Conservation (phyloP, 2,113 vertebrate genomes). For the Sebastes fasciatus region DNA sequence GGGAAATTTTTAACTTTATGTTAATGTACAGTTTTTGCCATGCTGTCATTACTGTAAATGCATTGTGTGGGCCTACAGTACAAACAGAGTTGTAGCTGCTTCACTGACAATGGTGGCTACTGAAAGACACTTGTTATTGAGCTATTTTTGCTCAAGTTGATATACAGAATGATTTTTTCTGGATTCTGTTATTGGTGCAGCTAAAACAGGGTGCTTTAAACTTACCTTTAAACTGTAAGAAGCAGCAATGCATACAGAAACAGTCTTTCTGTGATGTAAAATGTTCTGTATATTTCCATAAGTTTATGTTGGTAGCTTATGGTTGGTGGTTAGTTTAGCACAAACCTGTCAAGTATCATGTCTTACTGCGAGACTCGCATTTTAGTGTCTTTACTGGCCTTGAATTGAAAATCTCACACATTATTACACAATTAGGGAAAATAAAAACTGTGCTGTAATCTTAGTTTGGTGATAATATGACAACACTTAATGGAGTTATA, state of each 20-base stretch:
- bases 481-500: background rate
- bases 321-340: background rate
- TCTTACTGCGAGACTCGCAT: background rate
- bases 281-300: background rate
- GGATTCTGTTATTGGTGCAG: background rate
- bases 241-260: background rate
- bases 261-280: background rate
- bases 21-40: too few relatives aligned
- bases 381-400: background rate
- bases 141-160: background rate
- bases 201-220: background rate
- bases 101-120: background rate
- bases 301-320: background rate
- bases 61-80: background rate
- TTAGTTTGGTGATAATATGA: background rate
- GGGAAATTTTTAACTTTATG: too few relatives aligned
- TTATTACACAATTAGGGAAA: background rate
- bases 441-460: background rate
- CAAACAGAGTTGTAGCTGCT: background rate
- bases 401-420: background rate
- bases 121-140: background rate
- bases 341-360: slow-evolving; percentile 5
- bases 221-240: background rate
- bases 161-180: background rate
- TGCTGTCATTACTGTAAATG: background rate